These are phyloP conservation scores for Lathamus discolor DNA, from an alignment of 2,113 vertebrate species.

Conservation along the genomic window DNA sequence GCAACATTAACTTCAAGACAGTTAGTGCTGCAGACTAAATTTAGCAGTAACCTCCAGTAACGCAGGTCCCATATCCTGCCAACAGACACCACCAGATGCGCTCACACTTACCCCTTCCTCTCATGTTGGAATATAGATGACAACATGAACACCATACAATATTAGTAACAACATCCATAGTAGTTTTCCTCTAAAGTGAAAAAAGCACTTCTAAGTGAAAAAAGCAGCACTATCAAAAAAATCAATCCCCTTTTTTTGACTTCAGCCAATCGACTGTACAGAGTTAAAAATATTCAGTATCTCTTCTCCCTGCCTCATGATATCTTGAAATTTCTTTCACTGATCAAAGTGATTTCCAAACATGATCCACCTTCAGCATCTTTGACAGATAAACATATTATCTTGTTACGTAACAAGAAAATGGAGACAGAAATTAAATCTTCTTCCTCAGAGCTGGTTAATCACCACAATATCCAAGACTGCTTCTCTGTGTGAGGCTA, in stretches of 20 bases:
- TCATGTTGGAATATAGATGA: background rate
- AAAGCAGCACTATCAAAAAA: background rate
- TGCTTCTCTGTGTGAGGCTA: background rate
- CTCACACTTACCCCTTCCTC: background rate
- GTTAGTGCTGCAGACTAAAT: background rate
- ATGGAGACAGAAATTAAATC: background rate
- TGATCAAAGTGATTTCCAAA: background rate
- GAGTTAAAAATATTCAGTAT: background rate
- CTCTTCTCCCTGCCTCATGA: background rate
- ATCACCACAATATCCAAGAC: background rate
- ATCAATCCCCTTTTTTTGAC: background rate
- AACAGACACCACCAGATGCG: background rate
- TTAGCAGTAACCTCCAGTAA: background rate
- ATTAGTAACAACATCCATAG: background rate
- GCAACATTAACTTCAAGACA: background rate
- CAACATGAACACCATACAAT: accelerated
- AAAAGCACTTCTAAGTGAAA: background rate
- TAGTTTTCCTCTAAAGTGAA: background rate
- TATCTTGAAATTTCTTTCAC: background rate
- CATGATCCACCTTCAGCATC: background rate
- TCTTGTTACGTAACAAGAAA: background rate
- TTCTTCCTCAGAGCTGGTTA: background rate
- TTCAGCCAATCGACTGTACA: background rate
- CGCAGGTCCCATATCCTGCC: background rate
- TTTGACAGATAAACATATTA: background rate